A percentile compares a stretch with the other conserved stretches of the same genome.
These are phyloP conservation scores for Iphiclides podalirius DNA, from an alignment of 2,888 invertebrate species.

Conservation along the genomic window DNA sequence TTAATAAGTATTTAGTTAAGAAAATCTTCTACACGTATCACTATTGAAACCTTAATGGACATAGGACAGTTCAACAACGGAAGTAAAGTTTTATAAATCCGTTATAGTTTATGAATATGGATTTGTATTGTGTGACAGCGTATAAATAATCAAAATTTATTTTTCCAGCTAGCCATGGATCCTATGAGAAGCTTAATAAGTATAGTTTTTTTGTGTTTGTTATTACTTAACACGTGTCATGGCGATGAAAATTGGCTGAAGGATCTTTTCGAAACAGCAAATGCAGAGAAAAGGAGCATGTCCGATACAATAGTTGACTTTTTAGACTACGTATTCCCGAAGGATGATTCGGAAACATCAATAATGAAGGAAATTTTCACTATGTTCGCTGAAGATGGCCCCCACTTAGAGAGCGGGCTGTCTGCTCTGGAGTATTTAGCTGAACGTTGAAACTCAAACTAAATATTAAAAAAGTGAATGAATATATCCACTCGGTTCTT, in stretches of 20 bases:
- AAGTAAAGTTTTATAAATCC: no score
- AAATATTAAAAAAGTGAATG: no score
- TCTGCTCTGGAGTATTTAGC: conserved; percentile 39
- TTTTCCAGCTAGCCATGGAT: conserved; percentile 42
- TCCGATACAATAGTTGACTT: conserved; percentile 52
- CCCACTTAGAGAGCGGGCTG: conserved; percentile 32
- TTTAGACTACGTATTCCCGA: conserved; percentile 56
- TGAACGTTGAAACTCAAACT: conserved; percentile 22
- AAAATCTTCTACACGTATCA: no score
- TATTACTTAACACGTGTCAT: conserved; percentile 34
- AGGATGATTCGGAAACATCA: conserved; percentile 57
- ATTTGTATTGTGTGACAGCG: no score
- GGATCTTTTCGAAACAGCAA: conserved; percentile 27
- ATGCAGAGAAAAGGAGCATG: conserved; percentile 44
- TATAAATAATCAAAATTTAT: no score
- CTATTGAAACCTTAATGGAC: no score
- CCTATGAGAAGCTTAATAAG: conserved; percentile 27
- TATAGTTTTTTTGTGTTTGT: conserved; percentile 27
- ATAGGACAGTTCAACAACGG: no score
- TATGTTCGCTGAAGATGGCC: conserved; percentile 46
- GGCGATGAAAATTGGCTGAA: conserved; percentile 35
- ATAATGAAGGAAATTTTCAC: conserved; percentile 58
- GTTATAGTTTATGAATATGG: no score
- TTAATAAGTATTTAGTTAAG: no score
- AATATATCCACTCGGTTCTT: no score